Conservation (phyloP, 2,888 invertebrate genomes). For the Peribatodes rhomboidaria region DNA sequence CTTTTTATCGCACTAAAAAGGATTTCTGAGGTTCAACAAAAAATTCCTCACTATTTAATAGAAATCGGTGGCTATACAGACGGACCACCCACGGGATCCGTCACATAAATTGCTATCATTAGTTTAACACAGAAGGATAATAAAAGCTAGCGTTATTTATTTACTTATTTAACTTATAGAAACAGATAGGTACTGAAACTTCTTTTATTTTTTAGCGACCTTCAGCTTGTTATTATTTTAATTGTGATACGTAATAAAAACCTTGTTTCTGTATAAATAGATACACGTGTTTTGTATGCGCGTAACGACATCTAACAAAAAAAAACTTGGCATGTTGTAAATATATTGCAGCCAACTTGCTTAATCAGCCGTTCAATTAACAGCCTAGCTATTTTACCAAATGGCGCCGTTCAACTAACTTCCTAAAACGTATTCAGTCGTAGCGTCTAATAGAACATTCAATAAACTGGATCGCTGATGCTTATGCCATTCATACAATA, state of each 20-base stretch:
- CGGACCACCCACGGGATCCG: conserved; percentile 48
- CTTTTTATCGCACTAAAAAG: conserved; percentile 77
- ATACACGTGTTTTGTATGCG: no score
- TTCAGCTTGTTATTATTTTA: conserved; percentile 13
- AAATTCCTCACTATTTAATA: conserved; percentile 68
- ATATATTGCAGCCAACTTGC: no score
- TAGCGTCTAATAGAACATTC: no score
- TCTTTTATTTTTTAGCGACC: conserved; percentile 18
- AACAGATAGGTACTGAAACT: conserved; percentile 25
- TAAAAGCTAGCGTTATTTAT: conserved; percentile 43
- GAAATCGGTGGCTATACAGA: conserved; percentile 58
- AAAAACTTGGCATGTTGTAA: no score
- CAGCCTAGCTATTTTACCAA: no score
- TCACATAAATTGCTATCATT: conserved; percentile 56
- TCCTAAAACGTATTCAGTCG: no score
- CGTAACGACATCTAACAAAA: no score
- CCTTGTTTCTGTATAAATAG: not conserved
- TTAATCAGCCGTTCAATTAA: no score
- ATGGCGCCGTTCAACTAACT: no score
- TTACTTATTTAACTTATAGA: conserved; percentile 33
- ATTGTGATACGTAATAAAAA: conserved; percentile 13
- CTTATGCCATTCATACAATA: no score
- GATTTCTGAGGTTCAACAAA: conserved; percentile 74
- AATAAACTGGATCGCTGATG: no score
- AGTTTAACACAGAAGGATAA: conserved; percentile 50